phyloP scores from a whole-genome alignment of 2,888 invertebrate genomes.

The Clepsis dumicolana region DNA sequence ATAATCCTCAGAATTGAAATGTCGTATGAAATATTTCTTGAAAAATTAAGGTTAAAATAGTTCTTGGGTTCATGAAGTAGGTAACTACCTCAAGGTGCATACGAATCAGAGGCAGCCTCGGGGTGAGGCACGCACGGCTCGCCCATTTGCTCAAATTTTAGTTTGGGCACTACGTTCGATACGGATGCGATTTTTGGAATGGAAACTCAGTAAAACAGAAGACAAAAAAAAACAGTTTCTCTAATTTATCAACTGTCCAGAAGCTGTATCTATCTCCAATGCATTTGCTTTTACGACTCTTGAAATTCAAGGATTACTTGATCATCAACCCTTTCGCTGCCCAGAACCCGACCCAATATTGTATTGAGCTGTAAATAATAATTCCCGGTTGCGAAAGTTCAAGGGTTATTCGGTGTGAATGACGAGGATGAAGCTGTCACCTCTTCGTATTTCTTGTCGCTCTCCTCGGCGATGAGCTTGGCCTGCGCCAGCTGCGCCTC shows the following conservation, averaged over 20 bases:
- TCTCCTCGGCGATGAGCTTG: constrained; percentile 99
- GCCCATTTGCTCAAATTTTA: no score
- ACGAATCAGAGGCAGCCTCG: no score
- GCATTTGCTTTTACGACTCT: neutral
- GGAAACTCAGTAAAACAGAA: no score
- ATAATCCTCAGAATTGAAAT: neutral
- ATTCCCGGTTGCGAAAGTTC: neutral
- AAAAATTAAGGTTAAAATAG: neutral
- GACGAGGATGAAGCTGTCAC: constrained; percentile 86
- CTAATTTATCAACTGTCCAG: neutral
- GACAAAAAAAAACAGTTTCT: no score
- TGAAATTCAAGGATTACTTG: neutral
- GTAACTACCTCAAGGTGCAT: neutral
- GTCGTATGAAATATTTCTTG: neutral
- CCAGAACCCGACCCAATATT: neutral
- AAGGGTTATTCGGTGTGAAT: constrained; percentile 9
- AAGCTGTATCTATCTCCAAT: no score
- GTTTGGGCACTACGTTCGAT: no score
- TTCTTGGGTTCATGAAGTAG: neutral
- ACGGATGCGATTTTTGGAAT: no score
- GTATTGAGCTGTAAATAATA: neutral
- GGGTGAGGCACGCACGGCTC: no score
- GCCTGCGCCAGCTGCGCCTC: constrained; percentile 99
- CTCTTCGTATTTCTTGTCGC: constrained; percentile 99
- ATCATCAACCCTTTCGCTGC: neutral